Base-by-base conservation (phyloP, 2,113 vertebrate genomes). In the Vireo altiloquus region DNA sequence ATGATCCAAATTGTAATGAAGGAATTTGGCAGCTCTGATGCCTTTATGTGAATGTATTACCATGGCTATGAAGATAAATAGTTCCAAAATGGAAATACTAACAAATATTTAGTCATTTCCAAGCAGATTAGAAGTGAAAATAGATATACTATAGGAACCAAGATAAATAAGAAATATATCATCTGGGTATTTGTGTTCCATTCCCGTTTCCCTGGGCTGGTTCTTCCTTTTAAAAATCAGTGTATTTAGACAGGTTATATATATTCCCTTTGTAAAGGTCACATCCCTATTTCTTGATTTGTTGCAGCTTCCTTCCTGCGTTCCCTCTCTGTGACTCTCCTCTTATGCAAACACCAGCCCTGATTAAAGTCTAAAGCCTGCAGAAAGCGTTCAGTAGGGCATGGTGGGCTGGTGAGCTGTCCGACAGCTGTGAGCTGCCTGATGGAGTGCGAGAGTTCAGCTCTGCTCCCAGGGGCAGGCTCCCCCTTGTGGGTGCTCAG, bases 1-100 rank as follows among this genome's bases (percentile, higher is more conserved):
- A 39, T 46, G 63, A 95, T 92, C 75, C 88, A 94, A 96, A 95
- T 69, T 72, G 79, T 83, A 94, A 88, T 13, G 50, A 91, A 96
- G 90, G 88, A 96, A 94, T 95, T 85, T 97, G 97, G 95, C 96
- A 95, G 89, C 86, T 87, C 63, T 90, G 40, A 54, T 90, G 75
- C 94, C 72, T 95, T 94, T 87, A 92, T 97, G 75, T 89, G 94
- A 81, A 94, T 66, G 44, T 82, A 94, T 96, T 96, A 82, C 95
- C 80, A 88, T 95, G 94, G 57, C 89, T 96, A 82, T 95, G 87
- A 95, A 96, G 97, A 97, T 94, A 97, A 95, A 95, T 90, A 95
- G 87, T 98, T 97, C 95, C 93, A 69, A 86, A 94, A 92, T 96
- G 94, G 97, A 96, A 97, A 97, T 91, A 86, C 81, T 96, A 97